Percentiles rank a stretch among this genome's conserved stretches.
Evolutionary conservation across 2,888 invertebrate species (phyloP).

Genomic region (Melanostoma mellinum): DNA sequence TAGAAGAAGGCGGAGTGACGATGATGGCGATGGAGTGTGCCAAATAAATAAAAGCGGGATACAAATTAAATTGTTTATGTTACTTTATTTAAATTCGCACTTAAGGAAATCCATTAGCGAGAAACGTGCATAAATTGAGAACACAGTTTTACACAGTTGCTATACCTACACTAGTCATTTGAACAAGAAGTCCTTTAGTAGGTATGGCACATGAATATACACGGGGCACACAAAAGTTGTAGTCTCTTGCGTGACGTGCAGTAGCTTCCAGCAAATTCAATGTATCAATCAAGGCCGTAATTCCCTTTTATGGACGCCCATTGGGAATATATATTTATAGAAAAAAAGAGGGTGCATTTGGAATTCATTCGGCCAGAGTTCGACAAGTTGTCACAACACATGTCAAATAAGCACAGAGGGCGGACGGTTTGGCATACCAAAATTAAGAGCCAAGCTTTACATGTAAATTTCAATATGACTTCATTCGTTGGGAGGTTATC

Average conservation of each 20-base stretch:
- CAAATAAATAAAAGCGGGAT: conserved; percentile 55
- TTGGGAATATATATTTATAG: conserved; percentile 46
- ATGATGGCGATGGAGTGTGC: conserved; percentile 26
- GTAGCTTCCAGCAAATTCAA: conserved; percentile 66
- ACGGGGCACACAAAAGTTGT: conserved; percentile 39
- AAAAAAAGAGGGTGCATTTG: conserved; percentile 62
- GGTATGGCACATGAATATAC: conserved; percentile 10
- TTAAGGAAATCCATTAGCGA: conserved; percentile 74
- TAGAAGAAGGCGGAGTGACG: too few relatives aligned
- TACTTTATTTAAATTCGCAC: conserved; percentile 72
- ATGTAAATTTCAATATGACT: conserved; percentile 65
- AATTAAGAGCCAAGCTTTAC: conserved; percentile 72
- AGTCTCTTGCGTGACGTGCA: conserved; percentile 41
- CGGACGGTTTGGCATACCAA: conserved; percentile 70
- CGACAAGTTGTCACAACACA: conserved; percentile 74
- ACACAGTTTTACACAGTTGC: conserved; percentile 28
- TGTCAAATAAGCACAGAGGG: conserved; percentile 68
- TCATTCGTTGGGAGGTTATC: conserved; percentile 69
- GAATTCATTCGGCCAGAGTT: conserved; percentile 70
- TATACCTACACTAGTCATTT: conserved; percentile 49
- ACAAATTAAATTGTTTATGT: conserved; percentile 73
- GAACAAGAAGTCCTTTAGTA: conserved; percentile 30
- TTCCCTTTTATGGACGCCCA: conserved; percentile 71
- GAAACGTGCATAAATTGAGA: conserved; percentile 71
- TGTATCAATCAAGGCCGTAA: conserved; percentile 72